A percentile compares a stretch with the other conserved stretches of the same genome.
phyloP scores from a whole-genome alignment of 2,113 vertebrate genomes.

The Chascanopsetta lugubris region DNA sequence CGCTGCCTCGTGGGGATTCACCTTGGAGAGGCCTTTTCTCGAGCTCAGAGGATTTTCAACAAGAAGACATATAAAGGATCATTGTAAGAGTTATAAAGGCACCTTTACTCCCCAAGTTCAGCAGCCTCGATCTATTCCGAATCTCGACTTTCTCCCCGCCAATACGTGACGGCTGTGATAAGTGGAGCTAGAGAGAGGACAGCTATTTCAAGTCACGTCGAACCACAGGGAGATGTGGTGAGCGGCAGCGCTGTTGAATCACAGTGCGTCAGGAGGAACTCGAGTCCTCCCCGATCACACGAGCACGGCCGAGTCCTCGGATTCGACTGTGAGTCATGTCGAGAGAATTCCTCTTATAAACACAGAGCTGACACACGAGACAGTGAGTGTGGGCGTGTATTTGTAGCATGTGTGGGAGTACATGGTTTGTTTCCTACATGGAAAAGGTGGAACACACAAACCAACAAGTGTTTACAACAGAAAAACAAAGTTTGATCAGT shows the following conservation, averaged over 20 bases:
- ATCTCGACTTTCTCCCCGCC: neutral
- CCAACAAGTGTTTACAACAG: too few relatives aligned
- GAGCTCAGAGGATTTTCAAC: neutral
- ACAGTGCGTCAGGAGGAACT: constrained; percentile 43
- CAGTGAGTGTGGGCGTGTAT: neutral
- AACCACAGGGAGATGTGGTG: constrained; percentile 19
- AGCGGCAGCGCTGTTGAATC: constrained; percentile 19
- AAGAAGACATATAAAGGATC: neutral
- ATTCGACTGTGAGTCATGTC: constrained; percentile 66
- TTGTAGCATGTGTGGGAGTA: constrained; percentile 25
- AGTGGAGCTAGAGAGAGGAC: neutral
- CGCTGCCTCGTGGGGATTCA: constrained; percentile 1
- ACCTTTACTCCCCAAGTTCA: too few relatives aligned
- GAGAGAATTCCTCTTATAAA: constrained; percentile 70
- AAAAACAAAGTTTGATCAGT: too few relatives aligned
- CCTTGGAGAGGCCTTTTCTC: constrained; percentile 4
- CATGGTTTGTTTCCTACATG: constrained; percentile 19
- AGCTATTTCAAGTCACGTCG: constrained; percentile 40
- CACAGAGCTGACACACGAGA: constrained; percentile 39
- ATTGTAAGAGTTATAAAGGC: too few relatives aligned
- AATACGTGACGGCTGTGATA: neutral
- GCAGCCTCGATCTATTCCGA: too few relatives aligned
- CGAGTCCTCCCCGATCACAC: constrained; percentile 40
- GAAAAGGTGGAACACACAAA: constrained; percentile 34
- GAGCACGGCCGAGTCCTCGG: constrained; percentile 38